Percentiles rank a stretch among this genome's conserved stretches.
These are phyloP conservation scores for Pollenia angustigena DNA, from an alignment of 2,888 invertebrate species.

Conservation along the genomic window DNA sequence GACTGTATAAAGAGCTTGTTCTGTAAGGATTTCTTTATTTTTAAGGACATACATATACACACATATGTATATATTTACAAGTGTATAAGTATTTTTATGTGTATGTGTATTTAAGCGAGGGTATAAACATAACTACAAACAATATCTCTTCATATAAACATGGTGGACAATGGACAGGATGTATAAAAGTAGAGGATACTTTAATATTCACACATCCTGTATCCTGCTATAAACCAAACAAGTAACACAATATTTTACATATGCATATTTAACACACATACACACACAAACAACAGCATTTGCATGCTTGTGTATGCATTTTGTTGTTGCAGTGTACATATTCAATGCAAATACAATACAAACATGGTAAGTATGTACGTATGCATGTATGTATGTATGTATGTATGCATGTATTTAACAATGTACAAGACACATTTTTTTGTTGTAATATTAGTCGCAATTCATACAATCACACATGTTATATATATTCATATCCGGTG, in stretches of 20 bases:
- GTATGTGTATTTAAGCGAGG: slow-evolving; percentile 3
- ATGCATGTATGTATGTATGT: neutral
- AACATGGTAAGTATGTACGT: too few relatives aligned
- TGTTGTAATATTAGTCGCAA: slow-evolving; percentile 7
- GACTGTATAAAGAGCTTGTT: slow-evolving; percentile 40
- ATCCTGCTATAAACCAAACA: slow-evolving; percentile 66
- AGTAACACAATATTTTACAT: slow-evolving; percentile 45
- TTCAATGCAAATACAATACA: neutral
- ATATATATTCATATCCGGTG: neutral
- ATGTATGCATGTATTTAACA: neutral
- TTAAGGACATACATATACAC: slow-evolving; percentile 54
- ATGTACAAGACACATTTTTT: slow-evolving; percentile 43
- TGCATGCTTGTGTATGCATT: neutral
- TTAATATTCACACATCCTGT: slow-evolving; percentile 76
- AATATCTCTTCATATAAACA: slow-evolving; percentile 32
- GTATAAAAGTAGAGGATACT: slow-evolving; percentile 74
- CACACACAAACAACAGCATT: slow-evolving; percentile 3
- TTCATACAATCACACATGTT: neutral
- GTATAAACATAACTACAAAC: slow-evolving; percentile 38
- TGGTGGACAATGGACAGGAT: slow-evolving; percentile 70
- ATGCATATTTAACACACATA: slow-evolving; percentile 11
- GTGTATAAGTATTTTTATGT: slow-evolving; percentile 15
- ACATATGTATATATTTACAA: neutral
- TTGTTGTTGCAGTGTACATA: slow-evolving; percentile 13
- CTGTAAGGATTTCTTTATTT: slow-evolving; percentile 34